Base-by-base conservation (phyloP, 2,888 invertebrate species). In the Proisotoma minuta region DNA sequence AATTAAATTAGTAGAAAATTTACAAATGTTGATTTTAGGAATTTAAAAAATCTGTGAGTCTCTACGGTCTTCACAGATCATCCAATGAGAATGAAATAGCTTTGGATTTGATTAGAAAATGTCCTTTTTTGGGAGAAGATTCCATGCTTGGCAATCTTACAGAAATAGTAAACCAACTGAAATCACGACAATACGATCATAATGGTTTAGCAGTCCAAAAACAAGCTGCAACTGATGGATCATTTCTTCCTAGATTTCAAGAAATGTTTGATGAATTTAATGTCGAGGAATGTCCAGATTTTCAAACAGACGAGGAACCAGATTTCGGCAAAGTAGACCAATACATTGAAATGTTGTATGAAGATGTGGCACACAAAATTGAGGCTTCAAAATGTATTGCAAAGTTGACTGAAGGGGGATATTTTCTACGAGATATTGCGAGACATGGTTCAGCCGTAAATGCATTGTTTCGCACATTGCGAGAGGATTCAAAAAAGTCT, bases 331-430 rank as follows among this genome's bases (percentile, higher is more conserved):
- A 63, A 22, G 40, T 69, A 24, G 64, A 61, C 22, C 60, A 64
- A 2, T 69, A 66, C 27, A 59, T 69, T n/a, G 66, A 69, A 26
- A 47, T 62, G 51, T 28, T 69, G n/a, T 69, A 69, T 28, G 69
- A 69, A 52, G 63, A 69, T 18, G 54, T 59, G 12, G 27, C 48
- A 8, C 57, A 57, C 1, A 66, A 69, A 60, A 28, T 63, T 48
- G 60, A 63, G 23, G 65, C 60, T 3, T 20, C 65, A 1, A 43
- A n/a, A 12, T 43, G 43, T 20, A 5, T 43, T 15, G 51, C 61
- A 8, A 28, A 57, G 2, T 28, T 69, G 20, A 63, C 66, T 1
- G 63, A 66, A 57, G 53, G 28, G 1, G 52, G 60, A 20, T 26
- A 57, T 3, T 63, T 63, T 50, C 54, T 69, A 0, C 34, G 60